These are phyloP conservation scores for Apotomis betuletana DNA, from an alignment of 2,888 invertebrate genomes.

Conservation along the genomic window DNA sequence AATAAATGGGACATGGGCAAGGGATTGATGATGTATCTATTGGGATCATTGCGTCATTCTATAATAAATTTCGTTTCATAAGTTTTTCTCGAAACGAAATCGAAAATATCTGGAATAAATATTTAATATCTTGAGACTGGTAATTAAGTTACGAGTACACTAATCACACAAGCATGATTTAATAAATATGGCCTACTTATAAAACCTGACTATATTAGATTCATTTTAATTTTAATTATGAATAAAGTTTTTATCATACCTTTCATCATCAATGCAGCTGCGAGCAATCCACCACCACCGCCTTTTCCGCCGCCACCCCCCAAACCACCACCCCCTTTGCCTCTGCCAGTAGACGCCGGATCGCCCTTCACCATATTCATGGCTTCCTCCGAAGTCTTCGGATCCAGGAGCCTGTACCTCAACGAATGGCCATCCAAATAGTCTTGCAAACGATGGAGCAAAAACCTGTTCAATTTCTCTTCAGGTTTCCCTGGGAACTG, in stretches of 20 bases:
- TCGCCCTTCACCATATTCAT: constrained; percentile 77
- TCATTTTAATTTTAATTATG: too few relatives aligned
- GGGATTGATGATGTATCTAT: too few relatives aligned
- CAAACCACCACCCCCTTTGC: constrained; percentile 75
- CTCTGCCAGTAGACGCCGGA: constrained; percentile 73
- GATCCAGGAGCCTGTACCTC: constrained; percentile 87
- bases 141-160: too few relatives aligned
- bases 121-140: too few relatives aligned
- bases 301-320: constrained; percentile 60
- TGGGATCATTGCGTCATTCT: too few relatives aligned
- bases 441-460: constrained; percentile 86
- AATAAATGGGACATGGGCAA: too few relatives aligned
- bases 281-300: constrained; percentile 74
- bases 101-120: too few relatives aligned
- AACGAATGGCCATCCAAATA: constrained; percentile 89
- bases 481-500: constrained; percentile 91
- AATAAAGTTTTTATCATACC: constrained; percentile 59
- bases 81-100: too few relatives aligned
- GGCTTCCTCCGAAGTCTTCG: constrained; percentile 83
- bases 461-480: constrained; percentile 88
- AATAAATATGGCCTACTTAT: too few relatives aligned
- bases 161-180: too few relatives aligned
- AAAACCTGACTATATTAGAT: too few relatives aligned
- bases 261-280: constrained; percentile 86
- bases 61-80: too few relatives aligned